Evolutionary conservation across 2,888 invertebrate genomes (phyloP), one percentile per base, ranked within the genome.

Genomic region (Amblyjoppa proteus): DNA sequence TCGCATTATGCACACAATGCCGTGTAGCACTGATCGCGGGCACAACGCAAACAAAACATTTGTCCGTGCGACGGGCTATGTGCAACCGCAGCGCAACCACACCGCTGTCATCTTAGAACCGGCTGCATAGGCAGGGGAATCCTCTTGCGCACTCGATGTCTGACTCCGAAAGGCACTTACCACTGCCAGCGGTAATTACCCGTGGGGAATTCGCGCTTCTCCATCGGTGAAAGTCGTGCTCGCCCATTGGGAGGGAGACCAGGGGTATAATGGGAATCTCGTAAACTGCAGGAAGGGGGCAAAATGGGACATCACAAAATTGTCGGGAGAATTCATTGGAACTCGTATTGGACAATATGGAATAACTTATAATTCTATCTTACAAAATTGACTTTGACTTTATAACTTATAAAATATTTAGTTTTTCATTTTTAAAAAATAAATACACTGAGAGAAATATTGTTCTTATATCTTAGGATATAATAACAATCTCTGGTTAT

Each of bases 1-100:
- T 53, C 64, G 64, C 25, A 64, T 80, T 69, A 58, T 76, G 51
- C 51, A 53, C 64, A 81, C 73, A 81, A 81, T 82, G 71, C 82
- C 25, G 16, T 56, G 56, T 70, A 53, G 38, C 6, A 76, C 20
- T 51, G n/a, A 56, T 64, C 31, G 34, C 16, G 34, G 58, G 45
- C 28, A 53, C 71, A 68, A 20, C n/a, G 76, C 64, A 83, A 85
- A 83, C 85, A 85, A 85, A 85, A 85, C 83, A 85, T 80, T 85
- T 73, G 85, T 75, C 68, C 68, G 61, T 71, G 75, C 73, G 77
- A 80, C 73, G 68, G 71, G 11, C 76, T 64, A n/a, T 16, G 51
- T 79, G 71, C 71, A 16, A 85, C 82, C 82, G 68, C 82, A 76
- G 49, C 61, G 11, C 51, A 66, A 61, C 83, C 66, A 28, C 71